Base-by-base conservation (phyloP, 2,888 invertebrate genomes). In the Hirtodrosophila trivittata region DNA sequence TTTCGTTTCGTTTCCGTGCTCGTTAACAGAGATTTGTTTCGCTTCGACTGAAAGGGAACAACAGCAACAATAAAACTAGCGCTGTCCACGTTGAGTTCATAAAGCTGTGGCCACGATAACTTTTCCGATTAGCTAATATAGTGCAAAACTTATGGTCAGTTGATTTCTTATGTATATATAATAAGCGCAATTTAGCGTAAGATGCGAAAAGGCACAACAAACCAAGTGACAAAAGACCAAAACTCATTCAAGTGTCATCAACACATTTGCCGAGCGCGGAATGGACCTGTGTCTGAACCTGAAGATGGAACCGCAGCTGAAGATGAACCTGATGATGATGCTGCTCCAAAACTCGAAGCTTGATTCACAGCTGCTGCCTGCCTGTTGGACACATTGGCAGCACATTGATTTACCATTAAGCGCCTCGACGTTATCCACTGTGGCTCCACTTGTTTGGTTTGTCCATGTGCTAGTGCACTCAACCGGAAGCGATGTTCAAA, bases 241-340 rank as follows among this genome's bases (percentile, higher is more conserved):
- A 80, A 85, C 56, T 73, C 84, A 81, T 86, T 81, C 76, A 80
- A 81, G 80, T 86, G 80, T 86, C 80, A 80, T 81, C 80, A 81
- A 59, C 76, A 70, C 80, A 69, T 74, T 85, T 58, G 41, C 38
- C 33, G 32, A 37, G 28, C 55, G 25, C 33, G 7, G 28, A 21
- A 21, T 51, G 54, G 37, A 43, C 35, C 50, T 37, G 32, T 21
- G 3, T 35, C 13, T 30, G 16, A 42, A 13, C 18, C 32, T 49
- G 35, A 18, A 18, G 28, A 6, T 21, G 28, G 16, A n/a, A n/a
- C 26, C 41, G 8, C 8, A 9, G 35, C 5, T 33, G 35, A 13
- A 1, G 9, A 26, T 3, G 30, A 41, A 12, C 25, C 13, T 13
- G 38, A 30, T 28, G 30, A 13, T 45, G 54, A 30, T 37, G 45